phyloP scores from a whole-genome alignment of 1,140 invertebrate genomes.

The Phthorimaea operculella region DNA sequence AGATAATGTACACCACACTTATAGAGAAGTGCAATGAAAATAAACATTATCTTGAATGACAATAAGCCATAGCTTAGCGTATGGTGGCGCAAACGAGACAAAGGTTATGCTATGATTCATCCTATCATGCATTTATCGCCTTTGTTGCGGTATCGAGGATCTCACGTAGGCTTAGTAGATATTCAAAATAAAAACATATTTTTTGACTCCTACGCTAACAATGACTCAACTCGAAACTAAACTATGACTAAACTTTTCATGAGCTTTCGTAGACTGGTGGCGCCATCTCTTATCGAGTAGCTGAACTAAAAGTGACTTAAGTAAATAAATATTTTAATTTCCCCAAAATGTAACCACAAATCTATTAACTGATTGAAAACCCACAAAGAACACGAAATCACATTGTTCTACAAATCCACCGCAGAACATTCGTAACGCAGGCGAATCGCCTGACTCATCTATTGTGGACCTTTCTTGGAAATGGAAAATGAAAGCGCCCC shows the following conservation, averaged over 20 bases:
- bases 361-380: slow-evolving; percentile 51
- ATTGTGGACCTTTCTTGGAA: slow-evolving; percentile 63
- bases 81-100: neutral
- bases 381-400: slow-evolving; percentile 32
- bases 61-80: neutral
- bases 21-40: neutral
- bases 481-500: slow-evolving; percentile 54
- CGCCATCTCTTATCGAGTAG: slow-evolving; percentile 28
- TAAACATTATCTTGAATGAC: neutral
- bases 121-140: neutral
- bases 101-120: neutral
- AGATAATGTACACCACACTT: neutral
- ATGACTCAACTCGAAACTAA: too few relatives aligned
- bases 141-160: too few relatives aligned
- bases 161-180: too few relatives aligned
- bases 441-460: slow-evolving; percentile 53
- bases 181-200: too few relatives aligned
- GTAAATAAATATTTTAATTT: neutral
- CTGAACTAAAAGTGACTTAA: neutral
- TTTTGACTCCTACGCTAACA: too few relatives aligned
- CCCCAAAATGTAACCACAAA: slow-evolving; percentile 11
- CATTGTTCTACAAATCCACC: slow-evolving; percentile 45
- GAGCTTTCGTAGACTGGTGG: slow-evolving; percentile 1
- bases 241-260: too few relatives aligned
- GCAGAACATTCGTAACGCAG: slow-evolving; percentile 29